Evolutionary conservation across 2,888 invertebrate genomes (phyloP).

Genomic region (Harpalus rubripes): DNA sequence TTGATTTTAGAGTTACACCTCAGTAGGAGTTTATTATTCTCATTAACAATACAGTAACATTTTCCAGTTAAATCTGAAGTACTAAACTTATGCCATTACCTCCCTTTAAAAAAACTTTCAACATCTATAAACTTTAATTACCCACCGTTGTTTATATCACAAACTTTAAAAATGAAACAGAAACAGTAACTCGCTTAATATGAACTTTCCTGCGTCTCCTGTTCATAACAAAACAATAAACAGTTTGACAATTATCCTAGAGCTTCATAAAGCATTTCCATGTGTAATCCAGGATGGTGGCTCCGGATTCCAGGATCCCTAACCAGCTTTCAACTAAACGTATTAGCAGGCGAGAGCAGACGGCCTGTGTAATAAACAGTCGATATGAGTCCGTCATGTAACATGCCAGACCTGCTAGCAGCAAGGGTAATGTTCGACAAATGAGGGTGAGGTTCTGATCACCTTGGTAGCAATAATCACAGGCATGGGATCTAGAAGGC

Average conservation of each 20-base stretch:
- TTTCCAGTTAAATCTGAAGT: neutral
- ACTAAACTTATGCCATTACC: neutral
- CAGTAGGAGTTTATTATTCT: no score
- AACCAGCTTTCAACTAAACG: conserved; percentile 41
- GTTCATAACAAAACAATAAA: conserved; percentile 36
- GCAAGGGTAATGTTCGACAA: conserved; percentile 10
- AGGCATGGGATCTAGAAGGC: conserved; percentile 7
- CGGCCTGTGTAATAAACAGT: conserved; percentile 40
- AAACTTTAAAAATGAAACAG: conserved; percentile 3
- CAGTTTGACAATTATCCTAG: conserved; percentile 20
- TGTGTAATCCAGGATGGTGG: conserved; percentile 14
- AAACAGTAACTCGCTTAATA: neutral
- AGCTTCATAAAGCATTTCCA: conserved; percentile 44
- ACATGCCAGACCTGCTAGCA: neutral
- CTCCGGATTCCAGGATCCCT: neutral
- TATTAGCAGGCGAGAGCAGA: conserved; percentile 7
- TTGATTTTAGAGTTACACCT: no score
- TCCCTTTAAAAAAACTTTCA: neutral
- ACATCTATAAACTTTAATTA: neutral
- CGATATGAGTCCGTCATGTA: conserved; percentile 45
- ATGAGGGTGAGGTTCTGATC: conserved; percentile 18
- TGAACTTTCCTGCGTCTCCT: neutral
- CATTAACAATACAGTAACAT: neutral
- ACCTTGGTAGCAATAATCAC: conserved; percentile 46
- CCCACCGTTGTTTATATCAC: neutral